These are phyloP conservation scores for Lophius americanus DNA, from an alignment of 2,797 vertebrate genomes.

Conservation along the genomic window DNA sequence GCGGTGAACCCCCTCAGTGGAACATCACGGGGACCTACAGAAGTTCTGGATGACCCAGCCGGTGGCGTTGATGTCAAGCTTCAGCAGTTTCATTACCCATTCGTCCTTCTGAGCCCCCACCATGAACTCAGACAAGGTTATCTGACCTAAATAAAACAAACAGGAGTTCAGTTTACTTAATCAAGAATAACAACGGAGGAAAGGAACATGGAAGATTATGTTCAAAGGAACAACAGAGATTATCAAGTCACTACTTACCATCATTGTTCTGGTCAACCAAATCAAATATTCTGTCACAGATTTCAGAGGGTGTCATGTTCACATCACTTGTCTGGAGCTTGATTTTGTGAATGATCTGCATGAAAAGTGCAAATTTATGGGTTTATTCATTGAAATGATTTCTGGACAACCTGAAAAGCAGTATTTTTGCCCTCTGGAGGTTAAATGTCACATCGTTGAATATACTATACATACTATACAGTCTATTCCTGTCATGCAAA, in stretches of 20 bases:
- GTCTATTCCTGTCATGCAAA: not conserved
- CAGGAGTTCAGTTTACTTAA: too few species aligned
- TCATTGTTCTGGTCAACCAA: conserved; percentile 78
- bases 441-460: too few species aligned
- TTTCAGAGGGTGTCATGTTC: conserved; percentile 66
- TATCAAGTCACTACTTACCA: conserved; percentile 51
- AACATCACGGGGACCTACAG: conserved; percentile 38
- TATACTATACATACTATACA: too few species aligned
- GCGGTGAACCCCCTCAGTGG: not conserved
- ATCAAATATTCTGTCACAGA: conserved; percentile 80
- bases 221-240: too few species aligned
- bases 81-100: conserved; percentile 78
- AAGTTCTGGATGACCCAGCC: conserved; percentile 77
- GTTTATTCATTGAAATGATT: too few species aligned
- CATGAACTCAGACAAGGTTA: conserved; percentile 77
- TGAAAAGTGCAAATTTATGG: not conserved
- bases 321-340: conserved; percentile 56
- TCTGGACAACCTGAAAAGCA: not conserved
- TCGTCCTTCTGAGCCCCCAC: conserved; percentile 77
- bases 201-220: too few species aligned
- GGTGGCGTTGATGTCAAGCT: conserved; percentile 72
- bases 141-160: conserved; percentile 67
- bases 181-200: too few species aligned
- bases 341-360: conserved; percentile 75
- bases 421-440: not conserved